These are phyloP conservation scores for Halocynthia aurantium DNA, from an alignment of 23 tunicate species.

Conservation along the genomic window DNA sequence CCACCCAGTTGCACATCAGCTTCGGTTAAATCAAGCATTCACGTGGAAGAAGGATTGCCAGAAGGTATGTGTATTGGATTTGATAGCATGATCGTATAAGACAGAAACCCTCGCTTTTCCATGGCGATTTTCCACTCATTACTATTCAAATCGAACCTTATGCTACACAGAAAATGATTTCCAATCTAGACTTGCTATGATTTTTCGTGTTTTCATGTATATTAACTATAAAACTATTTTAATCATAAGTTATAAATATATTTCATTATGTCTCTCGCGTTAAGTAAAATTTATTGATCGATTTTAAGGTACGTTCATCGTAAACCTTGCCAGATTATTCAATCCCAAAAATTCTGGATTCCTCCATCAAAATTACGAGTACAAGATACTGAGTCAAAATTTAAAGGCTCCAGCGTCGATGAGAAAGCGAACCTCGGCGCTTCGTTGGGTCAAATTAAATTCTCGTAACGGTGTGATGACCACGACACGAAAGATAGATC, in stretches of 20 bases:
- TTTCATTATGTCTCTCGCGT: too few species aligned
- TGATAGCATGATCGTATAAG: not conserved
- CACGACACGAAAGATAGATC: not conserved
- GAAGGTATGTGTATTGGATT: not conserved
- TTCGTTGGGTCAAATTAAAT: slow-evolving; percentile 6
- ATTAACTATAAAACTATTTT: too few species aligned
- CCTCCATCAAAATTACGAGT: not conserved
- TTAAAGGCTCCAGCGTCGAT: not conserved
- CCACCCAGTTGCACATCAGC: not conserved
- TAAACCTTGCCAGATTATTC: slow-evolving; percentile 7
- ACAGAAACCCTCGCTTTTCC: too few species aligned
- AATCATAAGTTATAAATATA: too few species aligned
- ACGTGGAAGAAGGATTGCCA: not conserved
- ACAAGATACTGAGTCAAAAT: slow-evolving; percentile 7
- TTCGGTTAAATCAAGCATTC: not conserved
- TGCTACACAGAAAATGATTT: too few species aligned
- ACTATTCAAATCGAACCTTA: too few species aligned
- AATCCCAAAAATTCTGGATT: not conserved
- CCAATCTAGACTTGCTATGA: not conserved
- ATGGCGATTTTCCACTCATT: too few species aligned
- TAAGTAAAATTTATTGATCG: not conserved
- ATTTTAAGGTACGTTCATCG: slow-evolving; percentile 3
- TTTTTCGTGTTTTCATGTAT: not conserved
- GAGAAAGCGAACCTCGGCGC: not conserved
- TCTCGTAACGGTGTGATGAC: slow-evolving; percentile 3